A percentile compares a stretch with the other conserved stretches of the same genome.
phyloP scores from a whole-genome alignment of 2,888 invertebrate genomes.

The Tolmerus cingulatus region DNA sequence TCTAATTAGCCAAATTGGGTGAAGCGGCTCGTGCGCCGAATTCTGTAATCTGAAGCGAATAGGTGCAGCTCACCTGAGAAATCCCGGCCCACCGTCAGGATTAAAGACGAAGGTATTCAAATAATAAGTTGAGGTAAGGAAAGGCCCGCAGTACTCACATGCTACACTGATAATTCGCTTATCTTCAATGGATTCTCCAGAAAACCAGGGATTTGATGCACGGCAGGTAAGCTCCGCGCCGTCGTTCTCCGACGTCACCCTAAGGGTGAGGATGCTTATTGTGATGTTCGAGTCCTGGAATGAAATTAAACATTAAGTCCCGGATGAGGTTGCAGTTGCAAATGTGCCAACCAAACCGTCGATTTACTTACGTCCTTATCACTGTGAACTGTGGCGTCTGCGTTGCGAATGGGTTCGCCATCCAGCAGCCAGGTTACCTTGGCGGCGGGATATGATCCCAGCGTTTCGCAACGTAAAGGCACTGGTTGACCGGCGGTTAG shows the following conservation, averaged over 20 bases:
- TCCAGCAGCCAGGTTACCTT: constrained; percentile 83
- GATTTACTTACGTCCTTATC: constrained; percentile 59
- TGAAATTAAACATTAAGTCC: background rate
- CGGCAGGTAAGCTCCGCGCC: constrained; percentile 83
- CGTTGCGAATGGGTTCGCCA: constrained; percentile 71
- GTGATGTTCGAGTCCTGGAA: constrained; percentile 68
- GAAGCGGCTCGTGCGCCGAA: background rate
- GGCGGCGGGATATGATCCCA: constrained; percentile 84
- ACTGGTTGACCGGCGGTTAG: constrained; percentile 78
- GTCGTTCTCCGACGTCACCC: constrained; percentile 80
- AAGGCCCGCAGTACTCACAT: constrained; percentile 70
- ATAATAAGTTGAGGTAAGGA: background rate
- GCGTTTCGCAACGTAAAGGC: constrained; percentile 79
- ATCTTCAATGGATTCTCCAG: constrained; percentile 81
- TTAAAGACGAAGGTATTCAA: background rate
- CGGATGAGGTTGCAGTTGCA: background rate
- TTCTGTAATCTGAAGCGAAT: background rate
- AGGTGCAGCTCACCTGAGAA: background rate
- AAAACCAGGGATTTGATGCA: constrained; percentile 87
- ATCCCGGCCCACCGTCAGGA: background rate
- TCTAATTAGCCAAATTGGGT: background rate
- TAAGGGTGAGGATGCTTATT: constrained; percentile 77
- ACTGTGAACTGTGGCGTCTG: constrained; percentile 69
- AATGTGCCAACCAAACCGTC: background rate
- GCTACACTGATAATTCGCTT: constrained; percentile 79